Conservation (phyloP, 2,888 invertebrate species). For the Caenorhabditis afra region DNA sequence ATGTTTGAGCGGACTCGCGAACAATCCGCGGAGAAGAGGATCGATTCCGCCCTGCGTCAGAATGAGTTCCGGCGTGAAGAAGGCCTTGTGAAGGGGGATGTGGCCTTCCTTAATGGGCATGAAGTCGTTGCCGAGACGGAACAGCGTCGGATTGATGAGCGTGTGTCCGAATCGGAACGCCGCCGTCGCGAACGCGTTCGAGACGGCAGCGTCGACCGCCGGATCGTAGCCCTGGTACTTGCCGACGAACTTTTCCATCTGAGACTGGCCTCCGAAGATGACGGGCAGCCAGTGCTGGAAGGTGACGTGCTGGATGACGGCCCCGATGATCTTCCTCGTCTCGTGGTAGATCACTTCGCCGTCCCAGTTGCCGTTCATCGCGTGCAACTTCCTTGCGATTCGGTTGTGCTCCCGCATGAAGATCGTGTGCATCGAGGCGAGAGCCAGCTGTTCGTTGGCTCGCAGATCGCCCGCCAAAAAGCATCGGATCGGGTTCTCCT, state of each 20-base stretch:
- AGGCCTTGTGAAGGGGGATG: constrained; percentile 90
- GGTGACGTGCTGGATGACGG: constrained; percentile 96
- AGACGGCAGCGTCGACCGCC: constrained; percentile 76
- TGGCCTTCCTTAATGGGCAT: constrained; percentile 89
- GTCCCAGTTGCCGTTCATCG: constrained; percentile 93
- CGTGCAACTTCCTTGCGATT: constrained; percentile 87
- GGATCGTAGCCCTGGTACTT: constrained; percentile 90
- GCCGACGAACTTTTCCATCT: constrained; percentile 84
- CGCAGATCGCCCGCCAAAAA: constrained; percentile 96
- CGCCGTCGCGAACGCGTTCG: constrained; percentile 97
- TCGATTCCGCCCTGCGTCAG: constrained; percentile 98
- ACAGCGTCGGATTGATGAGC: constrained; percentile 92
- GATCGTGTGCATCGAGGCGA: constrained; percentile 84
- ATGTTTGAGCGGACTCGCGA: constrained; percentile 89
- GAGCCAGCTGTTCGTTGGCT: constrained; percentile 82
- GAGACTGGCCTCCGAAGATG: constrained; percentile 85
- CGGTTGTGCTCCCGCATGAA: constrained; percentile 95
- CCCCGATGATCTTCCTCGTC: constrained; percentile 88
- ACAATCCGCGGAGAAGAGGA: constrained; percentile 90
- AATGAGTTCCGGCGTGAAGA: constrained; percentile 95
- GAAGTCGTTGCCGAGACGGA: constrained; percentile 75
- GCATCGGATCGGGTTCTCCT: constrained; percentile 86
- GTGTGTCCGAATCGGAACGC: constrained; percentile 95
- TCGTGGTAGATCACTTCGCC: constrained; percentile 91
- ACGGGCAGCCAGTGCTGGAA: constrained; percentile 93